Percentiles rank a stretch among this genome's conserved stretches.
Evolutionary conservation across 2,113 vertebrate species (phyloP).

Genomic region (Tenrec ecaudatus): DNA sequence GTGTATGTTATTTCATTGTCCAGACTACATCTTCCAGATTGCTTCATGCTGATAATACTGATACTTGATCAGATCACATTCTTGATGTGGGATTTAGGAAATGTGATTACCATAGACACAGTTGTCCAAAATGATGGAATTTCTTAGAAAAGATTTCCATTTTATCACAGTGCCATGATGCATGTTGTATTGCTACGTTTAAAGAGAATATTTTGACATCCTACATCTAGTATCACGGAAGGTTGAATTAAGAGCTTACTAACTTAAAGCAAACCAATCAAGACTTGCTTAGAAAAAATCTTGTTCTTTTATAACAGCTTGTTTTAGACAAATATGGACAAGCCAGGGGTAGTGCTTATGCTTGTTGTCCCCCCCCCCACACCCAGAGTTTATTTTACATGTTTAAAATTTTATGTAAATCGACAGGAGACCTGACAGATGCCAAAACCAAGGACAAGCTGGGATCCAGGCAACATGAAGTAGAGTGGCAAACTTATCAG

Average conservation of each 20-base stretch:
- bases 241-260: constrained; percentile 40
- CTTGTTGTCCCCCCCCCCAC: background rate
- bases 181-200: constrained; percentile 30
- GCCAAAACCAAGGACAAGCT: constrained; percentile 94
- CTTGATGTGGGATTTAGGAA: constrained; percentile 33
- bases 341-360: background rate
- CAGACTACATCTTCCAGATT: constrained; percentile 38
- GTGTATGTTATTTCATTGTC: constrained; percentile 6
- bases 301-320: constrained; percentile 39
- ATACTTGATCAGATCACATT: constrained; percentile 47
- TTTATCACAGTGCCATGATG: constrained; percentile 30
- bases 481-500: constrained; percentile 97
- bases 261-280: background rate
- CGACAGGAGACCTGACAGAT: constrained; percentile 96
- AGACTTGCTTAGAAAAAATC: constrained; percentile 49
- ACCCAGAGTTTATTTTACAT: constrained; percentile 45
- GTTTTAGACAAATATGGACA: constrained; percentile 18
- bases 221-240: constrained; percentile 20
- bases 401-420: constrained; percentile 50
- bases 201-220: background rate
- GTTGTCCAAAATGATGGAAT: constrained; percentile 30
- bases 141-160: constrained; percentile 38
- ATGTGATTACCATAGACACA: constrained; percentile 31
- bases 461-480: constrained; percentile 95
- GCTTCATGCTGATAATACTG: constrained; percentile 55